Base-by-base conservation (phyloP, 2,888 invertebrate genomes). In the Drosophila peninsularis region DNA sequence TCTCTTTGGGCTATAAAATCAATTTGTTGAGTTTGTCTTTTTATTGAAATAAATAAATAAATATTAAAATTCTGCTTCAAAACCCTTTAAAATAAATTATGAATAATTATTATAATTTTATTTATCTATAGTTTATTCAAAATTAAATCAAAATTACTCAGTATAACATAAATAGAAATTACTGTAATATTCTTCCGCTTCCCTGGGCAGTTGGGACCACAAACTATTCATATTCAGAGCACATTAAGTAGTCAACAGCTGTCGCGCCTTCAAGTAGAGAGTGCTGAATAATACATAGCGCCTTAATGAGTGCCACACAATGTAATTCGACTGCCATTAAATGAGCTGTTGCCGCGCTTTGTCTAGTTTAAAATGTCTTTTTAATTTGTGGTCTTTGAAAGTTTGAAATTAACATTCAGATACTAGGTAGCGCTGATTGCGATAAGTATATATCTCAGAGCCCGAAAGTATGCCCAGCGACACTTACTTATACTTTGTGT, bases 221-320 rank as follows among this genome's bases (percentile, higher is more conserved):
- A 9, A 27, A 2, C 24, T 52, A 52, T 24, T 50, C 24, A 44
- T 52, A 52, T 52, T 52, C 14, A 53, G 14, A 34, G 19, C 44
- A 44, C 50, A 69, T 63, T 56, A 41, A 56, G 10, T 7, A 10
- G 24, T 30, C 50, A 17, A 39, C 64, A 71, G 63, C 63, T 69
- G 69, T 41, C 10, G 36, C 17, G 14, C 7, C 30, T 36, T 19
- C 21, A 65, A 39, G 21, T 39, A 19, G 39, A 62, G 30, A 30
- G 37, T 10, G 3, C 55, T 72, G 44, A 72, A 74, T 77, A 50
- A 72, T 55, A 27, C 36, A 71, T 49, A 52, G 14, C 14, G 19
- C 10, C 57, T 41, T 67, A 72, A 41, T 17, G 39, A 14, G n/a
- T n/a, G 36, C 5, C 36, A 17, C 30, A 54, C 72, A 76, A 55